Conservation (phyloP, 2,113 vertebrate genomes). For the Ia io region DNA sequence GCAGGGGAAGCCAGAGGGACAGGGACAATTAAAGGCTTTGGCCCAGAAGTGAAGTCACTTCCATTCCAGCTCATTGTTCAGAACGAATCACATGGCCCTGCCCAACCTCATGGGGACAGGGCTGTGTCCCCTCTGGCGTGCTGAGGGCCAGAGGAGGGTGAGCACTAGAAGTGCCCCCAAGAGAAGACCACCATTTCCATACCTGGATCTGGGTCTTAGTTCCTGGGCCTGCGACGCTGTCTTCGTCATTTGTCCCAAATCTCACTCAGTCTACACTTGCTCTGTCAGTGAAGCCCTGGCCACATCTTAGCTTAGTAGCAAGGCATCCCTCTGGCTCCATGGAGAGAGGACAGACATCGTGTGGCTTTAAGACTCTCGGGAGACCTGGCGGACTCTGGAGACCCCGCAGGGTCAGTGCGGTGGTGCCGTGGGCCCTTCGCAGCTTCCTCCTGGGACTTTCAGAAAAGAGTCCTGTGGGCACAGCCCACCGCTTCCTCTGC, state of each 20-base stretch:
- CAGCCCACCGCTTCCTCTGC: neutral
- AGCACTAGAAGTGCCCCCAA: neutral
- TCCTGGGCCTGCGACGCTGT: neutral
- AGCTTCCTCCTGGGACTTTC: neutral
- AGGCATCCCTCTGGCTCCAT: neutral
- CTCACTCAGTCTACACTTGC: neutral
- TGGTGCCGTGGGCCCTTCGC: neutral
- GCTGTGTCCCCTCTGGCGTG: neutral
- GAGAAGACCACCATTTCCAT: neutral
- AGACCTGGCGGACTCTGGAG: neutral
- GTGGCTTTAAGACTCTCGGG: neutral
- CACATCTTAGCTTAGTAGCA: neutral
- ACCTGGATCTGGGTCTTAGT: neutral
- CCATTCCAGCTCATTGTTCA: neutral
- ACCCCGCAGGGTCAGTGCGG: neutral
- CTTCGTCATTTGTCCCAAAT: neutral
- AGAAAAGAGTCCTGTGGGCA: too few species aligned
- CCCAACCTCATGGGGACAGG: neutral
- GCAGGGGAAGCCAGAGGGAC: neutral
- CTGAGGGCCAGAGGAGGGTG: neutral
- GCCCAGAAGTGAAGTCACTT: neutral
- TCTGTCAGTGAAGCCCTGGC: neutral
- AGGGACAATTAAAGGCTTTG: neutral
- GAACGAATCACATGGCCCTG: neutral
- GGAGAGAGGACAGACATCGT: neutral